A percentile compares a stretch with the other conserved stretches of the same genome.
Evolutionary conservation across 1,140 invertebrate genomes (phyloP).

Genomic region (Brachionus sp.): DNA sequence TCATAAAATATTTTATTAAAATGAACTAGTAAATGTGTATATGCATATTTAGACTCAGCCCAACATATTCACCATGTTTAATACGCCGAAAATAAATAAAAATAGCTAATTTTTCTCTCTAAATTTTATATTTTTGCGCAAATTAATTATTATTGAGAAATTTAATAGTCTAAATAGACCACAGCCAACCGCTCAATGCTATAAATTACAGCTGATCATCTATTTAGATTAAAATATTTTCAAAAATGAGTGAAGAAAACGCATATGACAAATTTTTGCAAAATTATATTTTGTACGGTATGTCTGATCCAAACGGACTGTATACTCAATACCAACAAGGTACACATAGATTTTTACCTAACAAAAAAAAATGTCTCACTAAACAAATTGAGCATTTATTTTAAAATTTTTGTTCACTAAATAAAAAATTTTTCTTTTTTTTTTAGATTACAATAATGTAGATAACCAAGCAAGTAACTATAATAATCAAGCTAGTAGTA

Average conservation of each 20-base stretch:
- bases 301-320: constrained; percentile 6
- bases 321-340: neutral
- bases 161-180: neutral
- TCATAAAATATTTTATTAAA: neutral
- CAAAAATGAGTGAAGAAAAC: constrained; percentile 11
- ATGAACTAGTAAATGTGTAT: neutral
- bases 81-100: neutral
- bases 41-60: neutral
- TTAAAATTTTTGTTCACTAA: neutral
- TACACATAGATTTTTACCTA: neutral
- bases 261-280: constrained; percentile 30
- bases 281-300: constrained; percentile 26
- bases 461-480: neutral
- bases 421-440: neutral
- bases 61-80: constrained; percentile 2
- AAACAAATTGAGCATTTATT: neutral
- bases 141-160: neutral
- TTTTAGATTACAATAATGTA: neutral
- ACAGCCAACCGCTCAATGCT: neutral
- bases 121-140: neutral
- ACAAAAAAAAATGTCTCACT: neutral
- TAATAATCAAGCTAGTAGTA: neutral
- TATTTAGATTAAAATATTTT: neutral
- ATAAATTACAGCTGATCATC: neutral
- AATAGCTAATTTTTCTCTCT: neutral